These are phyloP conservation scores for Barnardius zonarius DNA, from an alignment of 2,113 vertebrate species.

Conservation along the genomic window DNA sequence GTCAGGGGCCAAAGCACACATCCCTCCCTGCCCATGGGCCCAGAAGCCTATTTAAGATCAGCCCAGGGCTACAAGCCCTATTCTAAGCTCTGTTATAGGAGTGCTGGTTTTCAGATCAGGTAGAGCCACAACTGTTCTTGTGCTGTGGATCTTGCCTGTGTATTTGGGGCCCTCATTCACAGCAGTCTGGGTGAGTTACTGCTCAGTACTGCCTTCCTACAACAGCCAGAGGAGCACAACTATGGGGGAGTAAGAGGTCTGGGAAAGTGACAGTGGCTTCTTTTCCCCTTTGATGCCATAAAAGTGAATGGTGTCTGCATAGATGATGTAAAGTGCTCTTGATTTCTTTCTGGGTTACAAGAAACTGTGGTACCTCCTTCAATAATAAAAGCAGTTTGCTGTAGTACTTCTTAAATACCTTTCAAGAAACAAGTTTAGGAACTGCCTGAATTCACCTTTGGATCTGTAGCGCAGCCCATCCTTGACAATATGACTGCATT, in stretches of 20 bases:
- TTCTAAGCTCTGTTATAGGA: accelerated
- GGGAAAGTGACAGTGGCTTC: neutral
- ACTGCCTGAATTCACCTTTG: neutral
- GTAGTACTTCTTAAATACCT: neutral
- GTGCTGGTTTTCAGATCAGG: accelerated
- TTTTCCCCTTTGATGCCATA: accelerated
- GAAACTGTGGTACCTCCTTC: accelerated
- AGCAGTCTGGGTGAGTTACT: neutral
- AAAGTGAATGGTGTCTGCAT: neutral
- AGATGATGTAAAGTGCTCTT: neutral
- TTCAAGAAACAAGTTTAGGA: neutral
- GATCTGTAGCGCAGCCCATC: neutral
- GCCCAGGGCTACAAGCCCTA: accelerated
- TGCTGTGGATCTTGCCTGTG: accelerated
- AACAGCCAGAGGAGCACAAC: neutral
- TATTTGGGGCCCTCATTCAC: accelerated
- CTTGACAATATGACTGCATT: neutral
- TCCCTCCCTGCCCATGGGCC: neutral
- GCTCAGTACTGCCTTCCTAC: accelerated
- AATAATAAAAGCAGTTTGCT: neutral
- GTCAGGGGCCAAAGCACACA: neutral
- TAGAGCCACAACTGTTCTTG: accelerated
- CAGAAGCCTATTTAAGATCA: neutral
- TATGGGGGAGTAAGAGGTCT: accelerated
- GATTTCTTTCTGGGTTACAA: neutral